Base-by-base conservation (phyloP, 2,113 vertebrate species). In the Donacobius atricapilla region DNA sequence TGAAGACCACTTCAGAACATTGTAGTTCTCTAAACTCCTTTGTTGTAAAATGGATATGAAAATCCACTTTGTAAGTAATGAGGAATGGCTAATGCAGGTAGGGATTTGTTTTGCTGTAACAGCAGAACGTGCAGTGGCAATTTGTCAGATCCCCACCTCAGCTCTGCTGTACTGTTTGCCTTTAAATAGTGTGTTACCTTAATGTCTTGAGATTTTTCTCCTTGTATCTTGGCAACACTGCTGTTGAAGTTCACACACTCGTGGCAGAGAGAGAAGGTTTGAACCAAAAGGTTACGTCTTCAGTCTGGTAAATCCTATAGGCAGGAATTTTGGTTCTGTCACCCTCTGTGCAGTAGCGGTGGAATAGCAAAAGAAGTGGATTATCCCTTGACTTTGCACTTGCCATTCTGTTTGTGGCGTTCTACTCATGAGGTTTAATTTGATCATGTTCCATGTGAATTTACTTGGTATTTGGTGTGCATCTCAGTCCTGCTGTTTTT, bases 91-190 rank as follows among this genome's bases (percentile, higher is more conserved):
- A 93, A 92, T 93, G 82, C 72, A 95, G 90, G 88, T 94, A 87
- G 66, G 93, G 94, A 92, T 97, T 95, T 87, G 87, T 92, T 97
- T 95, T 94, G 89, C 93, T 94, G 93, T 54, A 89, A 37, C 90
- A 84, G 91, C 94, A 96, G 92, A 96, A 95, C 3, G 12, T 88
- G 84, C 66, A 60, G 82, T 90, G 94, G 85, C 83, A 80, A 87
- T 88, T 95, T 89, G 88, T 96, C 83, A 81, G 76, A 83, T 79
- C 88, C 65, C 61, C 25, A 73, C 81, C 88, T 90, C 69, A 18
- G 75, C 71, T 91, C 64, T 82, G 86, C 90, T 94, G 9, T 68
- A 35, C 80, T 44, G 6, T 93, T 95, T 97, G 64, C 88, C 91
- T 95, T 95, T 81, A 95, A 90, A 70, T 75, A 86, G 66, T 30